Percentiles rank a stretch among this genome's conserved stretches.
These are phyloP conservation scores for Xanthostigma xanthostigma DNA, from an alignment of 2,888 invertebrate species.

Conservation along the genomic window DNA sequence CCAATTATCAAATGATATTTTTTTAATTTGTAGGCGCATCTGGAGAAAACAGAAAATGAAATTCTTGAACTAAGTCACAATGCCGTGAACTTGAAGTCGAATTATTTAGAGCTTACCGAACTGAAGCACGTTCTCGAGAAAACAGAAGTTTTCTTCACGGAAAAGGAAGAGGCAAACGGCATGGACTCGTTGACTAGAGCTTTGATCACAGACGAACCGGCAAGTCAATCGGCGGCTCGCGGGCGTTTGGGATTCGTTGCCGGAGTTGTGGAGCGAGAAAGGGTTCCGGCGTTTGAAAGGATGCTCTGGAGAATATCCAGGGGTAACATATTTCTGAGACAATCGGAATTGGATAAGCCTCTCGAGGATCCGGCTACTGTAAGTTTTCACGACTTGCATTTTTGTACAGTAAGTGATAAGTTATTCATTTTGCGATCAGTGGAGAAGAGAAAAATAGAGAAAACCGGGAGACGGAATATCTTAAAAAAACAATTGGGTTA, in stretches of 20 bases:
- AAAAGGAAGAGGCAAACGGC: constrained; percentile 57
- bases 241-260: constrained; percentile 66
- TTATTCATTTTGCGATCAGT: constrained; percentile 3
- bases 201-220: constrained; percentile 34
- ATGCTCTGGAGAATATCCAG: constrained; percentile 89
- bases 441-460: too few species aligned
- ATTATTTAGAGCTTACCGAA: constrained; percentile 83
- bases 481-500: too few species aligned
- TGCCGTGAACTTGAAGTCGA: constrained; percentile 81
- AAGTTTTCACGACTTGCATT: constrained; percentile 20
- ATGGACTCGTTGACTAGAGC: constrained; percentile 45
- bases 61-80: constrained; percentile 86
- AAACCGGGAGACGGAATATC: too few species aligned
- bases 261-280: constrained; percentile 80
- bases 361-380: constrained; percentile 75
- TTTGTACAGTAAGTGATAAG: background rate
- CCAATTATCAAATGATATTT: too few species aligned
- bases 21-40: constrained; percentile 47
- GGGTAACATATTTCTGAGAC: constrained; percentile 79
- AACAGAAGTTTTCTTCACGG: constrained; percentile 79
- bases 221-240: constrained; percentile 25
- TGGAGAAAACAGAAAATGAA: constrained; percentile 93
- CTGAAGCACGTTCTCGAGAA: constrained; percentile 82
- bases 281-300: constrained; percentile 78
- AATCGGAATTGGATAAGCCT: constrained; percentile 70